A percentile compares a stretch with the other conserved stretches of the same genome.
Evolutionary conservation across 2,888 invertebrate species (phyloP).

Genomic region (Drosophila phalerata): DNA sequence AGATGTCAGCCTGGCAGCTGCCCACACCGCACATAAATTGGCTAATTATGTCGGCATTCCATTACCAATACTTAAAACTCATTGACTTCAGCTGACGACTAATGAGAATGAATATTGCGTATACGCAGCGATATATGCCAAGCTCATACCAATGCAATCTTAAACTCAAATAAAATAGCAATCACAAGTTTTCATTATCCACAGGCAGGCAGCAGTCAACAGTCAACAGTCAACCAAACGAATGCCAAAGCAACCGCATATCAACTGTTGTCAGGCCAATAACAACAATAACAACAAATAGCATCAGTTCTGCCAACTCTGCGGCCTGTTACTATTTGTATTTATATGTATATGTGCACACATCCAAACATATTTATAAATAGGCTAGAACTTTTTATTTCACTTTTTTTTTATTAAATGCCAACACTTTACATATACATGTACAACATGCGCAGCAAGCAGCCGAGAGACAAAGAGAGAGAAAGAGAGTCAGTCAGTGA

Average conservation of each 20-base stretch:
- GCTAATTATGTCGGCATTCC: conserved; percentile 40
- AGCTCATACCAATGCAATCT: conserved; percentile 39
- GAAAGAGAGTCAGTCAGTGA: not conserved
- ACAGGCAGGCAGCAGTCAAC: conserved; percentile 35
- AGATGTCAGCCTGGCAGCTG: conserved; percentile 3
- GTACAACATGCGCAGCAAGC: conserved; percentile 49
- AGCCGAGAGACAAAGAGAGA: conserved; percentile 35
- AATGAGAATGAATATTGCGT: conserved; percentile 58
- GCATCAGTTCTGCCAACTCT: conserved; percentile 17
- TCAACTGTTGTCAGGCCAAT: conserved; percentile 66
- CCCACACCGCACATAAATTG: conserved; percentile 30
- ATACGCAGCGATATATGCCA: conserved; percentile 56
- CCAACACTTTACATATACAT: conserved; percentile 71
- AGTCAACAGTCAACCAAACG: conserved; percentile 11
- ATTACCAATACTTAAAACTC: conserved; percentile 56
- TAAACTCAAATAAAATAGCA: conserved; percentile 77
- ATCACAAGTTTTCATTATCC: conserved; percentile 80
- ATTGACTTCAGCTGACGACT: conserved; percentile 51
- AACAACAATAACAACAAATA: conserved; percentile 35
- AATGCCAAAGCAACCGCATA: conserved; percentile 68
- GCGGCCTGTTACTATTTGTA: conserved; percentile 19
- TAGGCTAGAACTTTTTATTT: conserved; percentile 70
- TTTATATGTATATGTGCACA: not conserved
- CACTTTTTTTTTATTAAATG: conserved; percentile 63
- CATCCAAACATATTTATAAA: conserved; percentile 62